Conservation (phyloP, 2,888 invertebrate species). For the Octodonta nipae region DNA sequence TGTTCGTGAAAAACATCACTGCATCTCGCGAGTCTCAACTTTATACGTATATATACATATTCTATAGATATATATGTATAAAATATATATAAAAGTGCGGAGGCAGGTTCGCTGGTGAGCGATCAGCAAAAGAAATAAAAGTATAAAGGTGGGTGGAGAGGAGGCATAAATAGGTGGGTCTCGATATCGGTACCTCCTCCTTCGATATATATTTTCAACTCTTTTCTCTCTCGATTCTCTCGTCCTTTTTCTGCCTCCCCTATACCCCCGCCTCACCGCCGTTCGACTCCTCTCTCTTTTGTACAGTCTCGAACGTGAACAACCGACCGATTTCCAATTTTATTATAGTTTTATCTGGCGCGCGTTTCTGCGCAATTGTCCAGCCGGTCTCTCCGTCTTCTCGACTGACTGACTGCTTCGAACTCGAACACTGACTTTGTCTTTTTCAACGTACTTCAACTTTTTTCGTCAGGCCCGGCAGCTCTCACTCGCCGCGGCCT, state of each 20-base stretch:
- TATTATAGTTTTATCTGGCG: conserved; percentile 30
- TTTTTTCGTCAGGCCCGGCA: too few relatives aligned
- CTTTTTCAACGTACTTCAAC: too few relatives aligned
- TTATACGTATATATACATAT: background rate
- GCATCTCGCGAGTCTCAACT: too few relatives aligned
- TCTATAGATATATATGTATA: background rate
- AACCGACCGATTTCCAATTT: conserved; percentile 29
- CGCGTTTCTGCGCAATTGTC: conserved; percentile 17
- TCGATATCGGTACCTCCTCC: conserved; percentile 7
- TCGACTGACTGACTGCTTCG: too few relatives aligned
- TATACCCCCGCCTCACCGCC: conserved; percentile 1
- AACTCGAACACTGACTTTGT: too few relatives aligned
- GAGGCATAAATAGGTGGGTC: conserved; percentile 1
- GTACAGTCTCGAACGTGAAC: conserved; percentile 12
- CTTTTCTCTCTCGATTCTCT: conserved; percentile 9
- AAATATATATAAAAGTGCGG: background rate
- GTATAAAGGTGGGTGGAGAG: background rate
- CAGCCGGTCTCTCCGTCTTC: conserved; percentile 7
- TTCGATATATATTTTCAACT: conserved; percentile 9
- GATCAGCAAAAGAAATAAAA: background rate
- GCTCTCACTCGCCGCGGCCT: too few relatives aligned
- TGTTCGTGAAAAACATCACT: too few relatives aligned
- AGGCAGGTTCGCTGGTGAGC: background rate
- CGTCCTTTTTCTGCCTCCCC: background rate
- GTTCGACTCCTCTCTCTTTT: conserved; percentile 13